phyloP scores from a whole-genome alignment of 2,888 invertebrate genomes.

The Oithona nana region DNA sequence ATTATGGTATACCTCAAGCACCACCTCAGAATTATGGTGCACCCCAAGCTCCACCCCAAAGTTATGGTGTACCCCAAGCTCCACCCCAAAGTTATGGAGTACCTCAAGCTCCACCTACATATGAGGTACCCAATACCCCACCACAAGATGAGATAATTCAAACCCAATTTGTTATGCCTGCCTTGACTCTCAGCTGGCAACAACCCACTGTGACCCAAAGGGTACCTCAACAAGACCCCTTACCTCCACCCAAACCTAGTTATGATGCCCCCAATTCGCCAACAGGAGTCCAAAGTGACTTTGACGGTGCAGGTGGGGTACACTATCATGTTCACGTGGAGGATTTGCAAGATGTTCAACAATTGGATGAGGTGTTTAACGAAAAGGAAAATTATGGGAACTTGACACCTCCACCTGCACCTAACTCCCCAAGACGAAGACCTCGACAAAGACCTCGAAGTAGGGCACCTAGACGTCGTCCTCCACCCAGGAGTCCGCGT shows the following conservation, averaged over 20 bases:
- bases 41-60: neutral
- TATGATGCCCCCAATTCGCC: neutral
- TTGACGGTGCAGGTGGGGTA: neutral
- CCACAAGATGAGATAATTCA: neutral
- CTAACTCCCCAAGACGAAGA: no score
- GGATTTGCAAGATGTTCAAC: neutral
- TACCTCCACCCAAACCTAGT: neutral
- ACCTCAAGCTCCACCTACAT: neutral
- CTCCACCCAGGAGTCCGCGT: neutral
- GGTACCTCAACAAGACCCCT: neutral
- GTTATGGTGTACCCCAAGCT: neutral
- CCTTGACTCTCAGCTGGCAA: neutral
- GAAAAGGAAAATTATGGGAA: neutral
- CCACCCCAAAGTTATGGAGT: neutral
- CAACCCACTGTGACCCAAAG: neutral
- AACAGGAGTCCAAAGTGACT: neutral
- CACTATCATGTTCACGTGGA: neutral
- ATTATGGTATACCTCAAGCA: neutral
- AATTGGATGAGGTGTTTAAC: neutral
- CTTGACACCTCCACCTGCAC: neutral
- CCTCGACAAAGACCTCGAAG: neutral
- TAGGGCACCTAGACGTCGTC: neutral
- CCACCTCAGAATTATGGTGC: neutral
- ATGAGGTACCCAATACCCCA: no score
- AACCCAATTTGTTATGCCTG: neutral